Evolutionary conservation across 2,888 invertebrate species (phyloP), one percentile per base, ranked within the genome.

Genomic region (Drosophila tripunctata): DNA sequence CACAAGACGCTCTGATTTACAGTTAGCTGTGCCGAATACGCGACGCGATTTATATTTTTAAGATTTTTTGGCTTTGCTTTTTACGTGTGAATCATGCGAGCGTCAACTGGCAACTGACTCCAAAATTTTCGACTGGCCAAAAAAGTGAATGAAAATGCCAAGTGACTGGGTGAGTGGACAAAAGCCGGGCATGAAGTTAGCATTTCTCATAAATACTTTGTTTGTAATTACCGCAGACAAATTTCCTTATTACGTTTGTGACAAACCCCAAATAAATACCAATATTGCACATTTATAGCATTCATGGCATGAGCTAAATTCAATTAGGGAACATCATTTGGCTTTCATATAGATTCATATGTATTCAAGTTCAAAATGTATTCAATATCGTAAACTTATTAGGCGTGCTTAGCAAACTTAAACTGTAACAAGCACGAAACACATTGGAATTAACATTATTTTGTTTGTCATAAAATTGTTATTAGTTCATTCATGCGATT

Each of bases 71-170:
- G n/a, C n/a, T n/a, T n/a, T 36, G 27, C 10, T 27, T 10, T 36
- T 38, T 56, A 40, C 75, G 77, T 79, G 77, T 84, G 82, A 85
- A 44, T 82, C 79, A 77, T 66, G 45, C 75, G 64, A 85, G 72
- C 57, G 64, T 47, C 69, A 52, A 67, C 58, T 57, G 65, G 58
- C 67, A 51, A 80, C 80, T 80, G 75, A 47, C 67, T 67, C 56
- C 48, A 73, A 69, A 60, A 60, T 51, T 60, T 57, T 38, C 44
- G 51, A 57, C 57, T 33, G 66, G 60, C 66, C 69, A 12, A 73
- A 65, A 54, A 75, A 57, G 70, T 62, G 75, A 69, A 60, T 60
- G 56, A 54, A 50, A 58, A 22, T 36, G 52, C 35, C 65, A 36
- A 17, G 15, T 27, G 27, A 33, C 15, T 35, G 43, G 48, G 12